Conservation (phyloP, 2,113 vertebrate species). For the Zeus faber region DNA sequence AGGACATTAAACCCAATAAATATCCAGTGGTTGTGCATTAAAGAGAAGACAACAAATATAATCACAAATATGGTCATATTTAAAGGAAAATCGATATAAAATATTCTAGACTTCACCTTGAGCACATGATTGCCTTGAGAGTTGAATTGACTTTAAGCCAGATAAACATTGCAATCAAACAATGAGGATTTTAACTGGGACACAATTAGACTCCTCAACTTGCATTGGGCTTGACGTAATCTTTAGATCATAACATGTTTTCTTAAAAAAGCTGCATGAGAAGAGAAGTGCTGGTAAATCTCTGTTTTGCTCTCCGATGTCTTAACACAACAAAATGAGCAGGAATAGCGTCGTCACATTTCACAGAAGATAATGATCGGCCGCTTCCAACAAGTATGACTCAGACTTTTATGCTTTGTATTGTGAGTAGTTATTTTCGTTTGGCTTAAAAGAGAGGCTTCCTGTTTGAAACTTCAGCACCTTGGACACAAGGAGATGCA, state of each 20-base stretch:
- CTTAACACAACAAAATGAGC: too few relatives aligned
- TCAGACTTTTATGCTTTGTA: too few relatives aligned
- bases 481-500: too few relatives aligned
- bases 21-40: conserved; percentile 19
- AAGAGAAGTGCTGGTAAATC: conserved; percentile 13
- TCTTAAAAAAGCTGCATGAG: conserved; percentile 18
- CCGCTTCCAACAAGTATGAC: too few relatives aligned
- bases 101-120: conserved; percentile 12
- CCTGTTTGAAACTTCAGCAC: too few relatives aligned
- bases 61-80: conserved; percentile 7
- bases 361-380: too few relatives aligned
- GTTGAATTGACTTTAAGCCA: conserved; percentile 4
- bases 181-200: conserved; percentile 6
- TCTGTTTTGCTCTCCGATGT: too few relatives aligned
- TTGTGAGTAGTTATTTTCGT: too few relatives aligned
- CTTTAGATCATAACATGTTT: neutral
- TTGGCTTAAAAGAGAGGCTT: too few relatives aligned
- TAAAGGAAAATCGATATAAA: neutral
- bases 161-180: neutral
- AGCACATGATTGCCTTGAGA: conserved; percentile 1
- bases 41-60: conserved; percentile 12
- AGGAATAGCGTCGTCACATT: too few relatives aligned
- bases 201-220: neutral
- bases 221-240: conserved; percentile 13
- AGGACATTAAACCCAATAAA: conserved; percentile 32